Evolutionary conservation across 1,140 invertebrate species (phyloP).

Genomic region (Harpegnathos saltator): DNA sequence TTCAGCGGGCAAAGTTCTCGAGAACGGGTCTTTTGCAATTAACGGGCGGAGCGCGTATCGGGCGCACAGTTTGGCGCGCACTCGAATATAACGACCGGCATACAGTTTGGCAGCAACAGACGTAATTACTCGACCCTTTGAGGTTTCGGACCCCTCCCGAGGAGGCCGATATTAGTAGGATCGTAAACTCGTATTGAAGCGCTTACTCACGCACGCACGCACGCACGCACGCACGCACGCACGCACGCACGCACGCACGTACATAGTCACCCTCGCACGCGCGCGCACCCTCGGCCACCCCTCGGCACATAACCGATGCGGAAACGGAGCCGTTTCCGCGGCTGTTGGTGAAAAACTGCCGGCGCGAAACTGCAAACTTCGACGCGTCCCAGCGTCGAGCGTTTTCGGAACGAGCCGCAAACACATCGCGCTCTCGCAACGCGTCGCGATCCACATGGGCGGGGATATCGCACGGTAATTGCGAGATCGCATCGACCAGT

Average conservation of each 20-base stretch:
- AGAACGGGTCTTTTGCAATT: slow-evolving; percentile 50
- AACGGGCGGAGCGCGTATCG: slow-evolving; percentile 34
- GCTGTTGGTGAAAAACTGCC: slow-evolving; percentile 35
- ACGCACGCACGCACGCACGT: neutral
- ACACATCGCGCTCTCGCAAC: too few species aligned
- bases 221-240: neutral
- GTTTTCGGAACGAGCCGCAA: slow-evolving; percentile 1
- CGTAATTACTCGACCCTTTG: slow-evolving; percentile 62
- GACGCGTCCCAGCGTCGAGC: too few species aligned
- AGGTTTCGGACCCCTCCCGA: slow-evolving; percentile 54
- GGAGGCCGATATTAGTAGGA: slow-evolving; percentile 51
- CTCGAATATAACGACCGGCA: slow-evolving; percentile 50
- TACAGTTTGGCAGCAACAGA: slow-evolving; percentile 57
- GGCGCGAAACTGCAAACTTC: neutral
- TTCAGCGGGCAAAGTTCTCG: slow-evolving; percentile 8
- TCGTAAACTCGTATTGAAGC: slow-evolving; percentile 58
- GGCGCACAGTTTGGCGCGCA: slow-evolving; percentile 35
- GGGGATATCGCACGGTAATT: slow-evolving; percentile 46
- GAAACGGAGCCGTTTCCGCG: slow-evolving; percentile 27
- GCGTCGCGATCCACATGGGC: slow-evolving; percentile 18
- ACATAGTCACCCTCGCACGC: too few species aligned
- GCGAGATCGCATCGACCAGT: slow-evolving; percentile 24
- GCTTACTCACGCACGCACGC: neutral
- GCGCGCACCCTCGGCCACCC: neutral
- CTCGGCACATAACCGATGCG: slow-evolving; percentile 28